Conservation (phyloP, 1,140 invertebrate genomes). For the Bombyx mori region DNA sequence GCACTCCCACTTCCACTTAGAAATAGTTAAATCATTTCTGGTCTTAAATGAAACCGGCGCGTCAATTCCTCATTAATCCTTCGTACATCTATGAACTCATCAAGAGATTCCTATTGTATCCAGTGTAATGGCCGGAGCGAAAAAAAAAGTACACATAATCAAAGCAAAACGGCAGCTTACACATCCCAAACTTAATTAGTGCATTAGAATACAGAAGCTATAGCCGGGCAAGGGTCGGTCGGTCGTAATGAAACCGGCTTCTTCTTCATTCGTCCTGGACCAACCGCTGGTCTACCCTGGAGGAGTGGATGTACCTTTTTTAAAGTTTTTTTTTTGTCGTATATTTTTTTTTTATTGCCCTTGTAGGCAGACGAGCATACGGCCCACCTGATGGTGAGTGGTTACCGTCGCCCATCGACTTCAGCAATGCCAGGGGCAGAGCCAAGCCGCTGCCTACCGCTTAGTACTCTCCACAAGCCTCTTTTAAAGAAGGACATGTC, state of each 20-base stretch:
- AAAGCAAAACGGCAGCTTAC: background rate
- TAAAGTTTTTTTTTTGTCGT: too few species aligned
- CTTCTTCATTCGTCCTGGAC: too few species aligned
- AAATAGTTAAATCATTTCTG: background rate
- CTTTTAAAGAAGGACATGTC: too few species aligned
- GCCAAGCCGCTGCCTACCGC: too few species aligned
- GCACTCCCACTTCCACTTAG: background rate
- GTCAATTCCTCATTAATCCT: background rate
- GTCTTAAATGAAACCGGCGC: background rate
- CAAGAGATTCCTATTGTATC: constrained; percentile 45
- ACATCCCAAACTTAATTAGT: background rate
- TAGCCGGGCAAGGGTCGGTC: background rate
- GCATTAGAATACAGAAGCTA: background rate
- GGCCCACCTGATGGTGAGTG: too few species aligned
- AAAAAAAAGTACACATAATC: constrained; percentile 3
- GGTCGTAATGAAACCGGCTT: background rate
- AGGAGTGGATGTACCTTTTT: too few species aligned
- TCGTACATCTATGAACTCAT: constrained; percentile 20
- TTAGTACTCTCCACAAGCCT: too few species aligned
- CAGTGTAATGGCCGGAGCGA: constrained; percentile 27
- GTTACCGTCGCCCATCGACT: too few species aligned
- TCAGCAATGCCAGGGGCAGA: too few species aligned
- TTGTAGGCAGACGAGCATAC: too few species aligned
- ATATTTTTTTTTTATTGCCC: too few species aligned
- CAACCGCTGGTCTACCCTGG: too few species aligned